phyloP scores from a whole-genome alignment of 2,797 vertebrate genomes.

The Acanthopagrus latus region DNA sequence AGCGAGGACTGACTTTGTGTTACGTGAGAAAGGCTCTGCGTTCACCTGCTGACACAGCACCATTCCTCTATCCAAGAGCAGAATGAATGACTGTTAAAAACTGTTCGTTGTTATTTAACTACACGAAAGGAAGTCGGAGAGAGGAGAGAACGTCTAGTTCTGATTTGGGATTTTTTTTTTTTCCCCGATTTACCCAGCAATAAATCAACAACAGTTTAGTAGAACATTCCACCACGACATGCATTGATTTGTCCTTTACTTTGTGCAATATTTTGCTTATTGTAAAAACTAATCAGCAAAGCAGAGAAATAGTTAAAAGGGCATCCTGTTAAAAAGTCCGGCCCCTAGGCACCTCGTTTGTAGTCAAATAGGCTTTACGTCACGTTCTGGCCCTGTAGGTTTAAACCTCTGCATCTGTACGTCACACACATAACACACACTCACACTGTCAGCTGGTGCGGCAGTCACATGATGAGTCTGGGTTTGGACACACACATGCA shows the following conservation, averaged over 20 bases:
- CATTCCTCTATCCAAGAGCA: neutral
- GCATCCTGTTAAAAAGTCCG: no score
- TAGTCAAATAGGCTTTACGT: neutral
- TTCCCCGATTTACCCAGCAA: no score
- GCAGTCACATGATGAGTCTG: constrained; percentile 46
- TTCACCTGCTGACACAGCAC: neutral
- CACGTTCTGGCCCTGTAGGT: constrained; percentile 28
- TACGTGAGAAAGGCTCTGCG: neutral
- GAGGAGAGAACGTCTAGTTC: no score
- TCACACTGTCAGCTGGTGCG: constrained; percentile 35
- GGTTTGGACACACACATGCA: constrained; percentile 14
- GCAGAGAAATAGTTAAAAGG: no score
- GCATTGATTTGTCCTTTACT: no score
- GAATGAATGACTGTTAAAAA: neutral
- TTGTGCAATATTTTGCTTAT: no score
- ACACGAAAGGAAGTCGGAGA: neutral
- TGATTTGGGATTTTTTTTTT: no score
- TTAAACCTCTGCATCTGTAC: constrained; percentile 17
- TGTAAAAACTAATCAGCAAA: no score
- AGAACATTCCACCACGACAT: no score
- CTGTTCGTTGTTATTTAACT: neutral
- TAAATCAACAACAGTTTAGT: no score
- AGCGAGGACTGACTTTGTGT: neutral
- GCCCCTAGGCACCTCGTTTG: no score
- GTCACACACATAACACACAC: constrained; percentile 12